Evolutionary conservation across 2,888 invertebrate species (phyloP).

Genomic region (Ophion slaviceki): DNA sequence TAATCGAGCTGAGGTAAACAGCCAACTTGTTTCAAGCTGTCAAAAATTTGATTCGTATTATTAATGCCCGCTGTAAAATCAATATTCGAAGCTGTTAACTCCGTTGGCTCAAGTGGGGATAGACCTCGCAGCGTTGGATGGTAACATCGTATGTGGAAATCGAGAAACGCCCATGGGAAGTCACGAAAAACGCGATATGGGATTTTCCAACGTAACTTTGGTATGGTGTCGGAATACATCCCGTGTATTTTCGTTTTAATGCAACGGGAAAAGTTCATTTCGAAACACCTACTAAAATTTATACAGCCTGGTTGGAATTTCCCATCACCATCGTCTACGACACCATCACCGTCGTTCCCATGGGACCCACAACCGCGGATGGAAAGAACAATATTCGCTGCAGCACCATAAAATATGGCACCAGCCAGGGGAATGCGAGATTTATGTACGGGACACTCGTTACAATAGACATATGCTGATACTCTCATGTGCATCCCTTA

Average conservation of each 20-base stretch:
- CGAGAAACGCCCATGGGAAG: background rate
- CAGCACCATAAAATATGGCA: background rate
- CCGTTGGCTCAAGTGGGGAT: background rate
- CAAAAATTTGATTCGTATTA: no score
- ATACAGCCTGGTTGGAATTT: background rate
- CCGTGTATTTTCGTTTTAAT: constrained; percentile 13
- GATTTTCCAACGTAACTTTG: constrained; percentile 10
- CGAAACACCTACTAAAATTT: background rate
- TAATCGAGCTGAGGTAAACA: no score
- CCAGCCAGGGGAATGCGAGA: background rate
- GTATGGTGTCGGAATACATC: background rate
- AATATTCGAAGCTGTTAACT: background rate
- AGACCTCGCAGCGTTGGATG: background rate
- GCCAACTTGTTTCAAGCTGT: no score
- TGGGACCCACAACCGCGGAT: background rate
- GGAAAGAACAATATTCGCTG: background rate
- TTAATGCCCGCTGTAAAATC: no score
- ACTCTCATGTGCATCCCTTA: background rate
- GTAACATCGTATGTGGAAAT: background rate
- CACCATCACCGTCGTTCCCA: background rate
- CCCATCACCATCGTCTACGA: no score
- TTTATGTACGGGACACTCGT: background rate
- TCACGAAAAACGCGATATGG: background rate
- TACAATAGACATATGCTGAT: background rate
- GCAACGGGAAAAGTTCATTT: background rate